Percentiles rank a stretch among this genome's conserved stretches.
phyloP scores from a whole-genome alignment of 2,888 invertebrate genomes.

The Suillia variegata region DNA sequence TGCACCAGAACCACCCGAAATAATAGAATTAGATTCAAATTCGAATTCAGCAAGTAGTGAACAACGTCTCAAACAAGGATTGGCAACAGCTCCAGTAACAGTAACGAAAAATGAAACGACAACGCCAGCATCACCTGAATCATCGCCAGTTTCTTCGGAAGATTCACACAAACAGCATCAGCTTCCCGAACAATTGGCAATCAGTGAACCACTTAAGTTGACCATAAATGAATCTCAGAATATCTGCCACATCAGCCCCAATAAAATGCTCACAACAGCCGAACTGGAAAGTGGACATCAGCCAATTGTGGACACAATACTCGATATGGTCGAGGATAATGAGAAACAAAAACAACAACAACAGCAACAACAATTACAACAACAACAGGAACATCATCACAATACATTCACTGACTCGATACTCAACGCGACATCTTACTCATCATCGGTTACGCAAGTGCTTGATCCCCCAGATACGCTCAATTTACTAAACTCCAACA shows the following conservation, averaged over 20 bases:
- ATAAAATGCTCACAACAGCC: neutral
- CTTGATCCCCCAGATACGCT: conserved; percentile 48
- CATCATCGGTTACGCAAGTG: conserved; percentile 36
- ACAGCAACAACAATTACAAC: conserved; percentile 16
- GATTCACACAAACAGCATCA: conserved; percentile 15
- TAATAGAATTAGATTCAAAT: conserved; percentile 57
- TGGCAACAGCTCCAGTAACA: neutral
- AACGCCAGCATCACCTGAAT: conserved; percentile 24
- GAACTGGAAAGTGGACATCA: conserved; percentile 30
- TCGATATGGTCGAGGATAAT: conserved; percentile 54
- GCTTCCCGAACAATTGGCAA: conserved; percentile 1
- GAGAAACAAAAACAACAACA: conserved; percentile 31
- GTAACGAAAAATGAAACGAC: conserved; percentile 16
- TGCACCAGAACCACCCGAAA: conserved; percentile 53
- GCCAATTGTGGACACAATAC: conserved; percentile 53
- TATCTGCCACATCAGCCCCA: neutral
- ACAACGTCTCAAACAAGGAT: neutral
- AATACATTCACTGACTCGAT: neutral
- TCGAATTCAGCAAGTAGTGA: conserved; percentile 45
- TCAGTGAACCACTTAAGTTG: conserved; percentile 16
- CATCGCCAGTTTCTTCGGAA: conserved; percentile 21
- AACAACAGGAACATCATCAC: conserved; percentile 5
- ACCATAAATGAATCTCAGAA: conserved; percentile 27
- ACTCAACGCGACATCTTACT: conserved; percentile 33
- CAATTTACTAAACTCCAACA: conserved; percentile 31